Percentiles rank a stretch among this genome's conserved stretches.
Evolutionary conservation across 1,140 invertebrate genomes (phyloP).

Genomic region (Hyphantria cunea): DNA sequence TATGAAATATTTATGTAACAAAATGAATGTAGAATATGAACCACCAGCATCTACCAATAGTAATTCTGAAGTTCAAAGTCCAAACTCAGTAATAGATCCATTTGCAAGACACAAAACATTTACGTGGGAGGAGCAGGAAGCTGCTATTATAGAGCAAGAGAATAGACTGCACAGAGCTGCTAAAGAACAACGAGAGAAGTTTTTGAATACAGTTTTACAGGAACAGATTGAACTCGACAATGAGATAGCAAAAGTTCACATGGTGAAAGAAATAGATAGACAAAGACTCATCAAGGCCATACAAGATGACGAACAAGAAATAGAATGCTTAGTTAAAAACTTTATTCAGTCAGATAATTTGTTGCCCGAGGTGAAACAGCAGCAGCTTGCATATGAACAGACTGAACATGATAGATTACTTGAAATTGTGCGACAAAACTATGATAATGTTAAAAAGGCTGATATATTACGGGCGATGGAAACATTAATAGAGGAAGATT

Average conservation of each 20-base stretch:
- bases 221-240: constrained; percentile 85
- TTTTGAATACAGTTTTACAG: constrained; percentile 83
- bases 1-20: constrained; percentile 85
- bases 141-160: constrained; percentile 69
- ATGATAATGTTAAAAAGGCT: constrained; percentile 77
- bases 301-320: constrained; percentile 84
- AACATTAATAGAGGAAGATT: constrained; percentile 85
- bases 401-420: constrained; percentile 84
- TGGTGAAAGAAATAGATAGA: constrained; percentile 84
- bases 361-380: constrained; percentile 82
- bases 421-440: constrained; percentile 80
- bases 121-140: constrained; percentile 77
- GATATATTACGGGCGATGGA: constrained; percentile 86
- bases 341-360: constrained; percentile 83
- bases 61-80: constrained; percentile 40
- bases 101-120: constrained; percentile 57
- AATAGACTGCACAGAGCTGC: constrained; percentile 73
- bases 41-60: constrained; percentile 45
- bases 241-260: constrained; percentile 86
- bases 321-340: constrained; percentile 85
- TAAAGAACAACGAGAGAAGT: constrained; percentile 79
- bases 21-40: constrained; percentile 70
- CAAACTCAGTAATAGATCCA: constrained; percentile 47
- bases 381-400: constrained; percentile 85
- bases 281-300: constrained; percentile 83